Evolutionary conservation across 2,888 invertebrate species (phyloP), one percentile per base, ranked within the genome.

Genomic region (Aspidiotus rigidus): DNA sequence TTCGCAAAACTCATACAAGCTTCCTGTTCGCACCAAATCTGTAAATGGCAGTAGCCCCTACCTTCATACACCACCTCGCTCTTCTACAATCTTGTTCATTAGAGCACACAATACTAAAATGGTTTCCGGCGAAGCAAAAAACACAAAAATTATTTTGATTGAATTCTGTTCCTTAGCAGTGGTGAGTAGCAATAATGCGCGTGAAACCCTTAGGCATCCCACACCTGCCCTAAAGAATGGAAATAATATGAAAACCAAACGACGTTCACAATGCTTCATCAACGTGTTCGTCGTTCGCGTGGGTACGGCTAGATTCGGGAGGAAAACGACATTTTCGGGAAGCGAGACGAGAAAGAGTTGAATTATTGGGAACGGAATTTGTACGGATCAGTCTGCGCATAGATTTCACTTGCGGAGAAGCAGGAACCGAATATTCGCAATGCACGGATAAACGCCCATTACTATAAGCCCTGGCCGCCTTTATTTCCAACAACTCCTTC

Each of bases 401-500:
- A 62, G 62, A 62, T 62, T 62, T 62, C 10, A 62, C 62, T 62
- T 62, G 69, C 69, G 69, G 69, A 57, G 69, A 62, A 62, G 62
- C 69, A 44, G 69, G 69, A 62, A 62, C 69, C 10, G 69, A 69
- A 55, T 69, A 69, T 62, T 69, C 69, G 62, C 62, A 62, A 41
- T 54, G 40, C 40, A 62, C 57, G 55, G 69, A 56, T 62, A 62
- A 62, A 15, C 69, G 69, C 55, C 17, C 55, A 28, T 62, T 42
- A 69, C 39, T 62, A 55, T 69, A 71, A 55, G 69, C 69, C 39
- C 70, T 59, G 49, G 57, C 62, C 39, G 70, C 64, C 62, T 73
- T 73, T 70, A 72, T 71, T 44, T 70, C 69, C 62, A 72, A 69
- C 71, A 74, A 64, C 62, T 74, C 73, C 64, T 70, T 70, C 64